phyloP scores from a whole-genome alignment of 1,140 invertebrate genomes.

The Procambarus virginalis region DNA sequence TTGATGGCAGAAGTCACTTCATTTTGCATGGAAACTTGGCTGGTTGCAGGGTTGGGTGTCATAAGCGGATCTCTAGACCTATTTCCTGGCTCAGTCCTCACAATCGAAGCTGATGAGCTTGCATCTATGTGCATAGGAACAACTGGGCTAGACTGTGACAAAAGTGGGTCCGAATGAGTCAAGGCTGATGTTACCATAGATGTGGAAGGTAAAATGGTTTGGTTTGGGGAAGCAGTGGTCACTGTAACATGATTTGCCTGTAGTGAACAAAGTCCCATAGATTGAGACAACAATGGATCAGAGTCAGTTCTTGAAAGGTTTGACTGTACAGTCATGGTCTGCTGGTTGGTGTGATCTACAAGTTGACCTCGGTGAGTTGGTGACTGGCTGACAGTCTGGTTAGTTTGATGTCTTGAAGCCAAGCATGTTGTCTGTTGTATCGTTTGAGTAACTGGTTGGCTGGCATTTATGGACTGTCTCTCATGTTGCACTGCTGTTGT shows the following conservation, averaged over 20 bases:
- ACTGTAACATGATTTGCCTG: slow-evolving; percentile 8
- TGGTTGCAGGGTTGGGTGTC: slow-evolving; percentile 13
- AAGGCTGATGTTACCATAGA: slow-evolving; percentile 32
- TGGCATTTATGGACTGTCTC: background rate
- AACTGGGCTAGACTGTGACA: slow-evolving; percentile 57
- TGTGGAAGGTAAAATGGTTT: slow-evolving; percentile 7
- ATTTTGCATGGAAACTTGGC: slow-evolving; percentile 58
- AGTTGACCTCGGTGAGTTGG: background rate
- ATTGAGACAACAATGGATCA: slow-evolving; percentile 39
- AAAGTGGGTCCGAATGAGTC: slow-evolving; percentile 51
- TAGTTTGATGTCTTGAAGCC: background rate
- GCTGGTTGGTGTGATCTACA: slow-evolving; percentile 10
- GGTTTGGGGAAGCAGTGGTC: slow-evolving; percentile 6
- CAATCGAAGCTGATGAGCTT: background rate
- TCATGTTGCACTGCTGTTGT: background rate
- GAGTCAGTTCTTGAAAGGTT: slow-evolving; percentile 7
- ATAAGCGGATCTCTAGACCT: slow-evolving; percentile 23
- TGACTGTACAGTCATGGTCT: background rate
- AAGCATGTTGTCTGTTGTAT: background rate
- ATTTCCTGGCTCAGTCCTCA: slow-evolving; percentile 2
- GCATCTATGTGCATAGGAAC: slow-evolving; percentile 32
- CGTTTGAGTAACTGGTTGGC: background rate
- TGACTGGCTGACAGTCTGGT: slow-evolving; percentile 18
- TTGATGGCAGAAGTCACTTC: slow-evolving; percentile 61
- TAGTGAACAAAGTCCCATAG: slow-evolving; percentile 20